These are phyloP conservation scores for Rhorus exstirpatorius DNA, from an alignment of 2,888 invertebrate genomes.

Conservation along the genomic window DNA sequence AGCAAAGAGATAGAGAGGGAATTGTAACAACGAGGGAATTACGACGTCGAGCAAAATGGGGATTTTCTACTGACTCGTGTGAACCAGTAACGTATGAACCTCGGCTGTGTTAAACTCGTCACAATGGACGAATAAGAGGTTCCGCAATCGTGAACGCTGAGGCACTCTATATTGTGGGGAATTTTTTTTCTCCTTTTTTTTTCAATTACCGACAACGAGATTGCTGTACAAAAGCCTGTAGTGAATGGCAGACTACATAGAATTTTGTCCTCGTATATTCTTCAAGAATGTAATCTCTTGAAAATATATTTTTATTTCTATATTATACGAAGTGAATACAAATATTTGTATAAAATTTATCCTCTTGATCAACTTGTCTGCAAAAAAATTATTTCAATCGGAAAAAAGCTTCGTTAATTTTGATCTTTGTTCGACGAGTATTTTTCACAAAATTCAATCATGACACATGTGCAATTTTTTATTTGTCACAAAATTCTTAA, in stretches of 20 bases:
- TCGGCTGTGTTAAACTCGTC: background rate
- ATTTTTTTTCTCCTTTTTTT: background rate
- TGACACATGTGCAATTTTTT: no score
- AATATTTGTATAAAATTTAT: no score
- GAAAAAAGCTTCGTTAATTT: no score
- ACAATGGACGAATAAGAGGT: conserved; percentile 18
- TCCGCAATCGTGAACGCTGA: background rate
- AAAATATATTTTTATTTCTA: background rate
- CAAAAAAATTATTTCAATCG: no score
- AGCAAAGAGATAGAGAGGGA: conserved; percentile 2
- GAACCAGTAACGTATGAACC: conserved; percentile 23
- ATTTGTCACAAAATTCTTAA: no score
- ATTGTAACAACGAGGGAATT: conserved; percentile 44
- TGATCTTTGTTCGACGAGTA: no score
- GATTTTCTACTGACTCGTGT: conserved; percentile 16
- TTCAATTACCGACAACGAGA: background rate
- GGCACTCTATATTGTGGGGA: background rate
- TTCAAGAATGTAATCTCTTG: background rate
- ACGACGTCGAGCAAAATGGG: conserved; percentile 19
- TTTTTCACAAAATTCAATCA: no score
- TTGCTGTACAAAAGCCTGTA: background rate
- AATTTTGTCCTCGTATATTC: background rate
- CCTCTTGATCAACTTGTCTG: no score
- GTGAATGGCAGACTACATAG: background rate
- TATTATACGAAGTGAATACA: no score